Evolutionary conservation across 2,113 vertebrate genomes (phyloP).

Genomic region (Apistogramma diplotaenia): DNA sequence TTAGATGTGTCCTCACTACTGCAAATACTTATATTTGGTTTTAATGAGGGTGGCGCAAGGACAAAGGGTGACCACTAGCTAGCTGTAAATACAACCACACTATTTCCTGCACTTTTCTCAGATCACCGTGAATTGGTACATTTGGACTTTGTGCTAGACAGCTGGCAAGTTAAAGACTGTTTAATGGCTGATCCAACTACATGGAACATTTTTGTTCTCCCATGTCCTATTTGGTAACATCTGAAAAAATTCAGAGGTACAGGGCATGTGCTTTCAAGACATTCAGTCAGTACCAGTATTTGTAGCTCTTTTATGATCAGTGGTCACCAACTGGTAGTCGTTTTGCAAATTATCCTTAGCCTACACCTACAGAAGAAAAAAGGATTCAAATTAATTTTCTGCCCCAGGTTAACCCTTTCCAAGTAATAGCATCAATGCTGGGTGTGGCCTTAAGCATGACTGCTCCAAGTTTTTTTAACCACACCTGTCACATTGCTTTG

Average conservation of each 20-base stretch:
- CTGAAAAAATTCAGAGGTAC: background rate
- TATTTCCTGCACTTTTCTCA: background rate
- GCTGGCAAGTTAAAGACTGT: no score
- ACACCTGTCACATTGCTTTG: background rate
- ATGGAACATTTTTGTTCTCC: background rate
- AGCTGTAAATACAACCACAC: background rate
- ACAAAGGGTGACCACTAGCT: background rate
- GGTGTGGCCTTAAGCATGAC: background rate
- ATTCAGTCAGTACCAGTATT: background rate
- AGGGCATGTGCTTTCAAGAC: background rate
- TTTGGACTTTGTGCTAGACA: background rate
- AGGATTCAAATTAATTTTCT: background rate
- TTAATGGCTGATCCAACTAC: background rate
- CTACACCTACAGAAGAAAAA: rapidly evolving
- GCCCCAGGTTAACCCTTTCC: background rate
- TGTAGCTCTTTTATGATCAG: background rate
- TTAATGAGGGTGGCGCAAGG: background rate
- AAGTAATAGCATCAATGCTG: background rate
- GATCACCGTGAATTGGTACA: background rate
- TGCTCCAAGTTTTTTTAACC: background rate
- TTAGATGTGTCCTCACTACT: background rate
- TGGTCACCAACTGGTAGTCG: background rate
- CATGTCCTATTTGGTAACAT: background rate
- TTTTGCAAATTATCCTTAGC: background rate
- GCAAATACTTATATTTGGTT: background rate